Conservation (phyloP, 2,113 vertebrate species). For the Brachionichthys hirsutus region DNA sequence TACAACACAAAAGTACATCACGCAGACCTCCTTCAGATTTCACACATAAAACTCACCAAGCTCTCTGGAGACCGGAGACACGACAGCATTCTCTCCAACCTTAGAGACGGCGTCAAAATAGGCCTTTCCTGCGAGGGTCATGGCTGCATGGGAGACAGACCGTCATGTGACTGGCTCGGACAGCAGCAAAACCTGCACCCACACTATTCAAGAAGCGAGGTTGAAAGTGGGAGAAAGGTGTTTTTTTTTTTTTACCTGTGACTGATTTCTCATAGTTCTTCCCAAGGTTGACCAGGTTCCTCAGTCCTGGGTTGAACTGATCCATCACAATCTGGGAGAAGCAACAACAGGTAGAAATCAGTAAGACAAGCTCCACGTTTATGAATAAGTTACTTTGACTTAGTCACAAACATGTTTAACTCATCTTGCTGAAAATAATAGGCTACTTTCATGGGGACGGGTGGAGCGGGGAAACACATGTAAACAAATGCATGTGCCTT, state of each 20-base stretch:
- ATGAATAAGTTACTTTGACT: too few relatives aligned
- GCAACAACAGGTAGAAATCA: background rate
- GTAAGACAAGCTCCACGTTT: too few relatives aligned
- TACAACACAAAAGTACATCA: too few relatives aligned
- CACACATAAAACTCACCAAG: slow-evolving; percentile 82
- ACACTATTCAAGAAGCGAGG: background rate
- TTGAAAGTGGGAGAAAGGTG: background rate
- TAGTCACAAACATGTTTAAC: too few relatives aligned
- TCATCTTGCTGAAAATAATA: too few relatives aligned
- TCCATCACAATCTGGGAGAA: slow-evolving; percentile 94
- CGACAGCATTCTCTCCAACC: slow-evolving; percentile 87
- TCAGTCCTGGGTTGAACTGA: slow-evolving; percentile 93
- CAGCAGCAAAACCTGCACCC: background rate
- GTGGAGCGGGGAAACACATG: slow-evolving; percentile 37
- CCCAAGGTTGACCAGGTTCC: slow-evolving; percentile 94
- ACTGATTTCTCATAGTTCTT: slow-evolving; percentile 97
- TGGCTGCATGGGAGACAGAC: slow-evolving; percentile 74
- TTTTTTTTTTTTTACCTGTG: slow-evolving; percentile 85
- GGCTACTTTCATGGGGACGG: slow-evolving; percentile 33
- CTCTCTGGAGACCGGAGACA: slow-evolving; percentile 93
- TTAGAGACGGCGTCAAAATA: slow-evolving; percentile 94
- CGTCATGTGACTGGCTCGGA: background rate
- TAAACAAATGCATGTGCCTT: slow-evolving; percentile 13
- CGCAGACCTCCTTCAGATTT: background rate
- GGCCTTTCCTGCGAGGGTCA: slow-evolving; percentile 88